A percentile compares a stretch with the other conserved stretches of the same genome.
Conservation (phyloP, 2,888 invertebrate species). For the Gymnosoma rotundatum region DNA sequence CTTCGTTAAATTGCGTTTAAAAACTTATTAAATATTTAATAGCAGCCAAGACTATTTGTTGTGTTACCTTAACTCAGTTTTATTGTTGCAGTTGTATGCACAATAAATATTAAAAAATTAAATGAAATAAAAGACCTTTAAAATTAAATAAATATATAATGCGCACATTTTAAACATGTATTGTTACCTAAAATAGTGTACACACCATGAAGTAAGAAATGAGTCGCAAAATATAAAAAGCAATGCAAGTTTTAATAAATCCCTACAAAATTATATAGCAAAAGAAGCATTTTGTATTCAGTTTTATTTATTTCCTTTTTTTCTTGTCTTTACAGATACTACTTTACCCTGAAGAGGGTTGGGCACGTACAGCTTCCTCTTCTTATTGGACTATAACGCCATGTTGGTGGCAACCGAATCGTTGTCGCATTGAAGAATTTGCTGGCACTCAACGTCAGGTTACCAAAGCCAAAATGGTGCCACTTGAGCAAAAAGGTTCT, state of each 20-base stretch:
- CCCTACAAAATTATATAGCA: neutral
- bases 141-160: no score
- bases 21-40: no score
- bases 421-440: conserved; percentile 93
- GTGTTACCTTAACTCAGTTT: no score
- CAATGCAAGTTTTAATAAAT: conserved; percentile 8
- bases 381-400: conserved; percentile 94
- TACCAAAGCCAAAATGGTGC: conserved; percentile 90
- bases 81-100: no score
- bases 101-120: no score
- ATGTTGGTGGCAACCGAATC: conserved; percentile 92
- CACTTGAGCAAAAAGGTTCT: conserved; percentile 88
- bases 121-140: no score
- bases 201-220: neutral
- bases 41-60: no score
- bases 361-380: conserved; percentile 93
- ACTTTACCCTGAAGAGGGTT: conserved; percentile 93
- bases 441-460: conserved; percentile 85
- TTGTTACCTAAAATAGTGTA: neutral
- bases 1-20: no score
- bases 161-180: no score
- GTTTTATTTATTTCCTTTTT: conserved; percentile 39
- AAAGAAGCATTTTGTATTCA: neutral
- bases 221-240: neutral
- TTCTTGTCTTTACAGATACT: conserved; percentile 85